Evolutionary conservation across 1,140 invertebrate species (phyloP).

Genomic region (Sycophaga agraensis): DNA sequence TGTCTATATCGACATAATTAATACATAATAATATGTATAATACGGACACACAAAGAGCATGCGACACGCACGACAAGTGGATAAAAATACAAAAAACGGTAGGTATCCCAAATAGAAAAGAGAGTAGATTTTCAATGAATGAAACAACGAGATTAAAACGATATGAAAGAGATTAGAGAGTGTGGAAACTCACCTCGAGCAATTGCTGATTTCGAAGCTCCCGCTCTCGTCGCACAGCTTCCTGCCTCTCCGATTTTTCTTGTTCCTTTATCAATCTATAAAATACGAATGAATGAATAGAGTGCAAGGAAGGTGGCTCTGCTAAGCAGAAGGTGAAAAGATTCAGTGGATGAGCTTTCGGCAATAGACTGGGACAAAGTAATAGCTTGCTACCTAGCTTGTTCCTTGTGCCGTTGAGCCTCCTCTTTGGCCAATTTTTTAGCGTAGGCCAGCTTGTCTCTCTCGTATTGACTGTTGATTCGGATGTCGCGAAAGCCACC

Average conservation of each 20-base stretch:
- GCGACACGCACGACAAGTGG: constrained; percentile 57
- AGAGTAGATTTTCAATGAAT: constrained; percentile 51
- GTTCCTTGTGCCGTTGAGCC: constrained; percentile 63
- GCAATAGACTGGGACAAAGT: too few relatives aligned
- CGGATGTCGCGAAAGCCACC: constrained; percentile 49
- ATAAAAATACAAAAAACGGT: constrained; percentile 54
- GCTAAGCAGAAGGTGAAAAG: too few relatives aligned
- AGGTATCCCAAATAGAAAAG: constrained; percentile 53
- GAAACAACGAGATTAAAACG: constrained; percentile 43
- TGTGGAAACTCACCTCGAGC: constrained; percentile 61
- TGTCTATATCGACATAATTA: constrained; percentile 36
- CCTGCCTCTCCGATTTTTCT: constrained; percentile 77
- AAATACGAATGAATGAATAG: neutral
- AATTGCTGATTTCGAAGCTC: constrained; percentile 74
- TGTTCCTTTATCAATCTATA: constrained; percentile 70
- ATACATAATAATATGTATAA: constrained; percentile 43
- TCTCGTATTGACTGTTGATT: constrained; percentile 57
- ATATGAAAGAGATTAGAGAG: constrained; percentile 13
- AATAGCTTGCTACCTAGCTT: constrained; percentile 55
- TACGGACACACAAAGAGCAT: constrained; percentile 56
- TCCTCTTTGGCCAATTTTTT: constrained; percentile 60
- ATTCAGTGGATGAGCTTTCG: too few relatives aligned
- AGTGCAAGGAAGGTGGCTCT: too few relatives aligned
- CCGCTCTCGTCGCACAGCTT: constrained; percentile 73
- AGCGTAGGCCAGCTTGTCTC: constrained; percentile 64